phyloP scores from a whole-genome alignment of 2,797 vertebrate genomes.

The Schizothorax lantsangensis region DNA sequence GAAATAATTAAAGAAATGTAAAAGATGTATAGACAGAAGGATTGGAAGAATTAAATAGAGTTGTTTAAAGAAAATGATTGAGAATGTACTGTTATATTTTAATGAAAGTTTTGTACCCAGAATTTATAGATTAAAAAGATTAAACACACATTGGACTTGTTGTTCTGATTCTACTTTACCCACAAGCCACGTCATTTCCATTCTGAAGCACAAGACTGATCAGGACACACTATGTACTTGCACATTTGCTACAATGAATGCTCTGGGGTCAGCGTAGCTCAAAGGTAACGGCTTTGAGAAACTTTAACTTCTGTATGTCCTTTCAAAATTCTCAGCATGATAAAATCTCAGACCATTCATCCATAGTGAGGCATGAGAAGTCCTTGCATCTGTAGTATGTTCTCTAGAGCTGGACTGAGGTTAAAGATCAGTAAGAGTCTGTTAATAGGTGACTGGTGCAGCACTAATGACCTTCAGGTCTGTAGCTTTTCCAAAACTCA shows the following conservation, averaged over 20 bases:
- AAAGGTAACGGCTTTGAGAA: neutral
- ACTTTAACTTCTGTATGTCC: conserved; percentile 16
- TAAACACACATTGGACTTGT: conserved; percentile 26
- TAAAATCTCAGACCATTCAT: neutral
- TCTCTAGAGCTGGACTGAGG: conserved; percentile 14
- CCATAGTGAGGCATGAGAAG: neutral
- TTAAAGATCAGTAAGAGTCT: conserved; percentile 50
- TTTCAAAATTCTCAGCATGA: neutral
- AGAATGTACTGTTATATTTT: conserved; percentile 39
- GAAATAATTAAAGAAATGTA: neutral
- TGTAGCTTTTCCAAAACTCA: conserved; percentile 14
- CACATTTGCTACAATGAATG: neutral
- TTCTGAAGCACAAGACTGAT: conserved; percentile 2
- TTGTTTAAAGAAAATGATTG: neutral
- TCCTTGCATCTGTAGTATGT: neutral
- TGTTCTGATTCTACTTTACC: neutral
- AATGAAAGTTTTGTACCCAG: conserved; percentile 55
- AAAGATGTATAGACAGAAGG: neutral
- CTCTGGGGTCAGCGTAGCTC: neutral
- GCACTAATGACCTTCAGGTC: conserved; percentile 46
- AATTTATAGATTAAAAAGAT: conserved; percentile 65
- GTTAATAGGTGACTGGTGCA: conserved; percentile 54
- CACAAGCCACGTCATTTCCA: neutral
- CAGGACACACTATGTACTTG: neutral
- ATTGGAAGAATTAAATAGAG: neutral